A percentile compares a stretch with the other conserved stretches of the same genome.
Conservation (phyloP, 2,888 invertebrate genomes). For the Incurvaria masculella region DNA sequence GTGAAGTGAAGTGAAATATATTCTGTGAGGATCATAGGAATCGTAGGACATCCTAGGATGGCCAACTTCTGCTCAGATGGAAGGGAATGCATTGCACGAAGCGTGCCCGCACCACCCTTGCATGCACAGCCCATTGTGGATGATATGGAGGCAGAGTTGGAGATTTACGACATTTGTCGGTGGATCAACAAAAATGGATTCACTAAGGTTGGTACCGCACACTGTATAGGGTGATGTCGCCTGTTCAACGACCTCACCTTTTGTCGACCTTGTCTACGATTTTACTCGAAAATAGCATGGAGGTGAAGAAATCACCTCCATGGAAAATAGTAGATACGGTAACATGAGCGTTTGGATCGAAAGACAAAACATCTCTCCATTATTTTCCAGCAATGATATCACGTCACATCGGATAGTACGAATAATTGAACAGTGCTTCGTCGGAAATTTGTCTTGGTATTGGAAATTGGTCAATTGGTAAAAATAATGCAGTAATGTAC, state of each 20-base stretch:
- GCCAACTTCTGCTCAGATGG: constrained; percentile 53
- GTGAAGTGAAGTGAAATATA: too few species aligned
- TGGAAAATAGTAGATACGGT: not conserved
- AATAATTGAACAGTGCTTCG: too few species aligned
- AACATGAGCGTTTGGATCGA: too few species aligned
- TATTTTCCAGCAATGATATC: too few species aligned
- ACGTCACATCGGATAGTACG: too few species aligned
- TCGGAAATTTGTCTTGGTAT: too few species aligned
- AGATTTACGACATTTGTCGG: constrained; percentile 56
- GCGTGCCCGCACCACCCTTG: constrained; percentile 27
- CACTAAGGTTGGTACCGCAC: constrained; percentile 55
- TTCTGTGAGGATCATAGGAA: too few species aligned
- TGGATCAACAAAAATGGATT: constrained; percentile 70
- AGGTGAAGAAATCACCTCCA: constrained; percentile 1
- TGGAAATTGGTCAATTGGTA: too few species aligned
- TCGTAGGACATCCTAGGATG: constrained; percentile 22
- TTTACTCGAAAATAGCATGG: constrained; percentile 1
- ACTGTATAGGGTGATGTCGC: constrained; percentile 5
- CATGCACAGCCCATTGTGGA: constrained; percentile 21
- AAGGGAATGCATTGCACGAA: constrained; percentile 50
- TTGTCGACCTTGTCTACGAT: constrained; percentile 5
- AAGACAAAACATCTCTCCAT: too few species aligned
- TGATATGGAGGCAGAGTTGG: constrained; percentile 49
- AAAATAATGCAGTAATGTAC: too few species aligned
- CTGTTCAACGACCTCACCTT: too few species aligned